These are phyloP conservation scores for Oncorhynchus gorbuscha DNA, from an alignment of 2,113 vertebrate genomes.

Conservation along the genomic window DNA sequence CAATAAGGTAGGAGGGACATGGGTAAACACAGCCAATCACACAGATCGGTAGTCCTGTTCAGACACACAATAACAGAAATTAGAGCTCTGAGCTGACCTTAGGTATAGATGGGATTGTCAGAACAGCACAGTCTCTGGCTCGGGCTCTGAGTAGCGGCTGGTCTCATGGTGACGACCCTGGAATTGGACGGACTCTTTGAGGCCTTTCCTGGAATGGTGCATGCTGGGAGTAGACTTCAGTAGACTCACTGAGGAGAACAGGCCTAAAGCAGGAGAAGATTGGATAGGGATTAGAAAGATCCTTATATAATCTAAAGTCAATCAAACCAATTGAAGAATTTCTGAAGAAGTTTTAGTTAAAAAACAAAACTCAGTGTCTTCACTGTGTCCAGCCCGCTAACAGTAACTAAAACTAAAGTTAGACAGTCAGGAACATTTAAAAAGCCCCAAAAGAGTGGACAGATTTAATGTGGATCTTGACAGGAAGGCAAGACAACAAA, in stretches of 20 bases:
- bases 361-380: slow-evolving; percentile 17
- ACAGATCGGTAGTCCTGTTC: background rate
- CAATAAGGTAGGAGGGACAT: background rate
- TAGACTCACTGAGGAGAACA: slow-evolving; percentile 42
- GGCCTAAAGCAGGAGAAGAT: slow-evolving; percentile 46
- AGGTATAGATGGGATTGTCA: slow-evolving; percentile 48
- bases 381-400: background rate
- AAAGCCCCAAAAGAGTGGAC: too few species aligned
- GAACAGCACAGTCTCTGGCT: slow-evolving; percentile 71
- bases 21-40: background rate
- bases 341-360: background rate
- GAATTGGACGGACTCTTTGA: slow-evolving; percentile 46
- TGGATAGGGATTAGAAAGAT: background rate
- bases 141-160: slow-evolving; percentile 52
- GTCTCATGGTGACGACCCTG: slow-evolving; percentile 48
- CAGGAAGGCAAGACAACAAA: too few species aligned
- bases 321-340: background rate
- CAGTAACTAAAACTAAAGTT: background rate
- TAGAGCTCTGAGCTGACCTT: slow-evolving; percentile 24
- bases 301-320: background rate
- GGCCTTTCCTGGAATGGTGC: slow-evolving; percentile 47
- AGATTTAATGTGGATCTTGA: too few species aligned
- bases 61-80: background rate
- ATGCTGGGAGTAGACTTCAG: slow-evolving; percentile 56
- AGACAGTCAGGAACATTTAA: background rate